Conservation (phyloP, 2,797 vertebrate genomes). For the Artibeus jamaicensis region DNA sequence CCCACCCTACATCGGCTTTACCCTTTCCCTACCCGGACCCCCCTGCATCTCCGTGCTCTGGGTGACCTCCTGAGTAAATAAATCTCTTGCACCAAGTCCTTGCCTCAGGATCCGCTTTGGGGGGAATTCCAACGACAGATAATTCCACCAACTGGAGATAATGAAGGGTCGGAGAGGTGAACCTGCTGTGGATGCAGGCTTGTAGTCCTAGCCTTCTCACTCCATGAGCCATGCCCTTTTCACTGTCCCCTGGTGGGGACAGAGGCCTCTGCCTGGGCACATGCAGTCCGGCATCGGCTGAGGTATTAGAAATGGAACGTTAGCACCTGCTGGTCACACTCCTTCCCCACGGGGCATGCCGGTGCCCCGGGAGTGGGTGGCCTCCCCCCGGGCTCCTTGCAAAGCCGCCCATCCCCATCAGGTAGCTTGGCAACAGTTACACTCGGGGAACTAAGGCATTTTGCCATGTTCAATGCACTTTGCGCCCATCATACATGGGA, state of each 20-base stretch:
- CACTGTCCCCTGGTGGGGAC: neutral
- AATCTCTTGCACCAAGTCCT: neutral
- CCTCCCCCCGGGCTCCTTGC: neutral
- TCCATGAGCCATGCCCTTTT: neutral
- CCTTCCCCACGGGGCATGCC: neutral
- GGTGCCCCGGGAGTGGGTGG: fast-evolving
- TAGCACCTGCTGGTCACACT: neutral
- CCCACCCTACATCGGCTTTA: neutral
- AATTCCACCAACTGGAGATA: neutral
- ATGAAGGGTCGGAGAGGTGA: neutral
- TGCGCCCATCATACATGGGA: no score
- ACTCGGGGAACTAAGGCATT: neutral
- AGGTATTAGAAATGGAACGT: neutral
- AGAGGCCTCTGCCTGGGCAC: neutral
- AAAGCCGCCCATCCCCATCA: neutral
- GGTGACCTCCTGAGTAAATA: neutral
- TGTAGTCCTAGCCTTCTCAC: neutral
- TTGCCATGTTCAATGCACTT: no score
- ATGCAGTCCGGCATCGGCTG: neutral
- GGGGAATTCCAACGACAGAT: no score
- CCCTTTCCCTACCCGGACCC: neutral
- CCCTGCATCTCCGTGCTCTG: fast-evolving
- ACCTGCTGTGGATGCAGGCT: neutral
- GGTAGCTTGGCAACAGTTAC: neutral
- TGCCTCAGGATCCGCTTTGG: neutral